A percentile compares a stretch with the other conserved stretches of the same genome.
Evolutionary conservation across 2,113 vertebrate species (phyloP).

Genomic region (Copsychus sechellarum): DNA sequence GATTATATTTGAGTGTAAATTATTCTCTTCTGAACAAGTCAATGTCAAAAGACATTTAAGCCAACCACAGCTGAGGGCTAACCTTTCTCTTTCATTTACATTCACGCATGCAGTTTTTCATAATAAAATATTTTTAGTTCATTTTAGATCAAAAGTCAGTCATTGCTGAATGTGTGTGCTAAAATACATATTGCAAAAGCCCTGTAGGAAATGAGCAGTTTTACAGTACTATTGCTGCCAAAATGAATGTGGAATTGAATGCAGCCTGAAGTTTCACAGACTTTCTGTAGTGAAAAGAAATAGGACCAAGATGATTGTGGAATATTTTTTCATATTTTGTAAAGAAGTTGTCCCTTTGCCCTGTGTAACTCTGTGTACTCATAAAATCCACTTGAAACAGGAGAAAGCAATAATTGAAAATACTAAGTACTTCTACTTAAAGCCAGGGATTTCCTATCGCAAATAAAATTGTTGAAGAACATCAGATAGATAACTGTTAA

Average conservation of each 20-base stretch:
- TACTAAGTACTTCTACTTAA: background rate
- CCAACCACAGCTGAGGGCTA: background rate
- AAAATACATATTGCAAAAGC: conserved; percentile 40
- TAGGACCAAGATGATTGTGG: background rate
- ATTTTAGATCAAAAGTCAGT: conserved; percentile 50
- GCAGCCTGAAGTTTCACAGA: background rate
- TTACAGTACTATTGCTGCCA: conserved; percentile 20
- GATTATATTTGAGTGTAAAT: background rate
- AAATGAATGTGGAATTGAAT: conserved; percentile 45
- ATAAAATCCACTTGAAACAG: background rate
- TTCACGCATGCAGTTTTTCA: background rate
- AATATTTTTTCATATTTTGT: conserved; percentile 4
- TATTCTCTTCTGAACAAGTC: background rate
- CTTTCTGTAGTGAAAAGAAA: conserved; percentile 20
- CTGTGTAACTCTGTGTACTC: background rate
- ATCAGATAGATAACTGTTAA: background rate
- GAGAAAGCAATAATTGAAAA: background rate
- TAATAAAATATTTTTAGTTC: conserved; percentile 31
- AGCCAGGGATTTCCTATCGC: background rate
- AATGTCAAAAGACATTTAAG: background rate
- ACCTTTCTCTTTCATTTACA: background rate
- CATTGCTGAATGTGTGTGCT: background rate
- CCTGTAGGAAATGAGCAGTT: conserved; percentile 38
- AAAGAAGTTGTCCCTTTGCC: background rate
- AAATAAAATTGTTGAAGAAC: background rate